These are phyloP conservation scores for Sarcophaga carnaria DNA, from an alignment of 2,888 invertebrate species.

Conservation along the genomic window DNA sequence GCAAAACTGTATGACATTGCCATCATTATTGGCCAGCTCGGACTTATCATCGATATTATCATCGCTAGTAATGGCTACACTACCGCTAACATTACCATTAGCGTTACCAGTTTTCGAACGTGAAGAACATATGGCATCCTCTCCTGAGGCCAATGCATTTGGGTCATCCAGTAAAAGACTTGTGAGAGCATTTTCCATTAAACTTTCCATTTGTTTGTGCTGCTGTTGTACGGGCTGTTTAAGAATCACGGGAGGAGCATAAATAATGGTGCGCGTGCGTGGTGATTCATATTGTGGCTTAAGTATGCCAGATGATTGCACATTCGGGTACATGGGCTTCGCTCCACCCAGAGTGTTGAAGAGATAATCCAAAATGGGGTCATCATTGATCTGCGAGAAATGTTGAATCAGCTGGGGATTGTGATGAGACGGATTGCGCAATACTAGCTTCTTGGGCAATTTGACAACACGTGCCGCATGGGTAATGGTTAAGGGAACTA, in stretches of 20 bases:
- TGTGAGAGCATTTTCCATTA: not conserved
- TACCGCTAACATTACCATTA: too few relatives aligned
- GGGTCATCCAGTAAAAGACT: not conserved
- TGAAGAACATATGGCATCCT: too few relatives aligned
- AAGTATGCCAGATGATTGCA: not conserved
- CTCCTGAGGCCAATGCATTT: not conserved
- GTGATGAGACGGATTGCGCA: not conserved
- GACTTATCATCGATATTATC: conserved; percentile 26
- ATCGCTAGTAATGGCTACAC: not conserved
- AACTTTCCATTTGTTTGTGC: not conserved
- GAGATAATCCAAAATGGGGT: conserved; percentile 11
- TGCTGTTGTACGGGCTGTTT: not conserved
- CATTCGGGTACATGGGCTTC: not conserved
- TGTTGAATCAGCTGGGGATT: not conserved
- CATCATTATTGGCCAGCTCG: conserved; percentile 38
- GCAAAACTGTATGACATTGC: conserved; percentile 69
- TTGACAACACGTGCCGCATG: not conserved
- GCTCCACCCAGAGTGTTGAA: conserved; percentile 7
- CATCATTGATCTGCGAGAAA: not conserved
- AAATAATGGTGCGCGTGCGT: not conserved
- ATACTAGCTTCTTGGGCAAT: not conserved
- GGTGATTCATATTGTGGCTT: not conserved
- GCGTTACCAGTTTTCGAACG: too few relatives aligned
- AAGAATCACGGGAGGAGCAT: conserved; percentile 31
- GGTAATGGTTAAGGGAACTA: not conserved